Percentiles rank a stretch among this genome's conserved stretches.
Evolutionary conservation across 1,140 invertebrate genomes (phyloP).

Genomic region (Chelonus insularis): DNA sequence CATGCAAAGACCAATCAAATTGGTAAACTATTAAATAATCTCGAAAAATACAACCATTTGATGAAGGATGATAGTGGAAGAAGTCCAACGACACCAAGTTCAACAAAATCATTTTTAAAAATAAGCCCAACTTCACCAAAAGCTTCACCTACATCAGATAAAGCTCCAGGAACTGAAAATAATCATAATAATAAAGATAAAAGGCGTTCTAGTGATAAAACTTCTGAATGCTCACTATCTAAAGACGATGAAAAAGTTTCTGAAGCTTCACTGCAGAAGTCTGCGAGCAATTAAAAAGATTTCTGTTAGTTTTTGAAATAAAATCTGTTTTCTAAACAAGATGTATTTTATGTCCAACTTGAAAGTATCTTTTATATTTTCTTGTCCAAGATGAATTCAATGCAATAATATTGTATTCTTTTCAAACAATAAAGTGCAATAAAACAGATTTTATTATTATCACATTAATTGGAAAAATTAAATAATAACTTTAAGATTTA

Average conservation of each 20-base stretch:
- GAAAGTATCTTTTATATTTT: neutral
- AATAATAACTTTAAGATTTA: too few species aligned
- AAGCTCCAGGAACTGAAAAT: slow-evolving; percentile 39
- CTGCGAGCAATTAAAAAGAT: slow-evolving; percentile 20
- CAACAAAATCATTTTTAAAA: slow-evolving; percentile 52
- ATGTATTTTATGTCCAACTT: neutral
- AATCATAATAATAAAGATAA: slow-evolving; percentile 41
- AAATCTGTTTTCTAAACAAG: neutral
- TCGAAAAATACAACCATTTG: slow-evolving; percentile 81
- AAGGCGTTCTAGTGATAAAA: slow-evolving; percentile 56
- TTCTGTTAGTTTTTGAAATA: slow-evolving; percentile 10
- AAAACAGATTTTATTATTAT: too few species aligned
- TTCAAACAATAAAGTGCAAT: too few species aligned
- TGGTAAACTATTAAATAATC: slow-evolving; percentile 84
- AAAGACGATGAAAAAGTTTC: slow-evolving; percentile 30
- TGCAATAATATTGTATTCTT: too few species aligned
- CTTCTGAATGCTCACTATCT: slow-evolving; percentile 60
- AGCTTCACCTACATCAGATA: slow-evolving; percentile 13
- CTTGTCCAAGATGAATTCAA: too few species aligned
- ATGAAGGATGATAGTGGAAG: slow-evolving; percentile 66
- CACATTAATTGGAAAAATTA: too few species aligned
- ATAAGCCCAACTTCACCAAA: slow-evolving; percentile 57
- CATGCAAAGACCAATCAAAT: slow-evolving; percentile 89
- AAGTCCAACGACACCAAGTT: slow-evolving; percentile 62
- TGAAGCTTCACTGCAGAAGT: slow-evolving; percentile 22